phyloP scores from a whole-genome alignment of 2,797 vertebrate genomes.

The Caiman crocodilus region DNA sequence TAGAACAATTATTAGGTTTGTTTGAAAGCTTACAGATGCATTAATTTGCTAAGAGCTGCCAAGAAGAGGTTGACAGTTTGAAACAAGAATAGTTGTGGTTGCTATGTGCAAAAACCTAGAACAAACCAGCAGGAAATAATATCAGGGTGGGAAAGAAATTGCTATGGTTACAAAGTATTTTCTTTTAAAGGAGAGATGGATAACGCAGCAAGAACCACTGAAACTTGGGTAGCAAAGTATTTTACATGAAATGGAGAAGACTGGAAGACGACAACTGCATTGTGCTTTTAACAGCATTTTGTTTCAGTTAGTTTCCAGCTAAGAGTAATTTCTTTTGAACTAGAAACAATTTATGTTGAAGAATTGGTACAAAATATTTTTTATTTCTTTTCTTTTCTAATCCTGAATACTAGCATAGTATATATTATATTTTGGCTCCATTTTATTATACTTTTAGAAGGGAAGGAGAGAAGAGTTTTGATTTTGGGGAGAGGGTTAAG shows the following conservation, averaged over 20 bases:
- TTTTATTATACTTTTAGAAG: conserved; percentile 37
- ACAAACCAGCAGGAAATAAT: conserved; percentile 76
- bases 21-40: conserved; percentile 61
- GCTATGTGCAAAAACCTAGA: conserved; percentile 72
- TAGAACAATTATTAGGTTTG: conserved; percentile 16
- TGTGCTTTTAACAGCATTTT: conserved; percentile 51
- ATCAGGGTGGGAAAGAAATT: conserved; percentile 75
- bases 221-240: conserved; percentile 63
- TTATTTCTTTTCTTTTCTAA: conserved; percentile 35
- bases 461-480: background rate
- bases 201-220: conserved; percentile 61
- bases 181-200: conserved; percentile 70
- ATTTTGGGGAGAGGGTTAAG: conserved; percentile 37
- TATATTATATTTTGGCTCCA: conserved; percentile 25
- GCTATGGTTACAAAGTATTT: conserved; percentile 76
- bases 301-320: conserved; percentile 47
- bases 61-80: conserved; percentile 62
- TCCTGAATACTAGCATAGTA: conserved; percentile 31
- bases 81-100: conserved; percentile 66
- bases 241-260: conserved; percentile 51
- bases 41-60: conserved; percentile 54
- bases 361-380: conserved; percentile 43
- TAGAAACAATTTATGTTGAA: conserved; percentile 34
- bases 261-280: conserved; percentile 60
- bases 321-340: conserved; percentile 67